phyloP scores from a whole-genome alignment of 2,797 vertebrate genomes.

The Catharus ustulatus region DNA sequence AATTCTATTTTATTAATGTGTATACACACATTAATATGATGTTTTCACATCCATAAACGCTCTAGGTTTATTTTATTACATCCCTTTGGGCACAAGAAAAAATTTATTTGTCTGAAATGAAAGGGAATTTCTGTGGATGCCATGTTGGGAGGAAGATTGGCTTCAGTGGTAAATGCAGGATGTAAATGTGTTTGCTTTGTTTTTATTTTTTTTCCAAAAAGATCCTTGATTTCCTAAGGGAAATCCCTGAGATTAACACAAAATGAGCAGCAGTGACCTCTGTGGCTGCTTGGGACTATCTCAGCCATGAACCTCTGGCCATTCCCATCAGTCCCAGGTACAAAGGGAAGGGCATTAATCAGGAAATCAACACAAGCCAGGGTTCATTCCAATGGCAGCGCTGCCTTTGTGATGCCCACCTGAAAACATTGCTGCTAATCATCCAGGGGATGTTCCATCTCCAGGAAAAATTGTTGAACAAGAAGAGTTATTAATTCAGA shows the following conservation, averaged over 20 bases:
- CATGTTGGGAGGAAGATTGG: background rate
- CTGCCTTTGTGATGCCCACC: background rate
- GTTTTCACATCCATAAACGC: background rate
- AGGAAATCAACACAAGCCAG: background rate
- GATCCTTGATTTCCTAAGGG: background rate
- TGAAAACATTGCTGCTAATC: background rate
- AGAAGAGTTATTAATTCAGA: background rate
- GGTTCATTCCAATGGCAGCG: rapidly evolving
- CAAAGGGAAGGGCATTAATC: background rate
- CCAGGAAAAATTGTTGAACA: background rate
- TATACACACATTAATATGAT: rapidly evolving
- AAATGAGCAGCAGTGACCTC: background rate
- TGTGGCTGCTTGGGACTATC: background rate
- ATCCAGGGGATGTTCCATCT: background rate
- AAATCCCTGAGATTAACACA: background rate
- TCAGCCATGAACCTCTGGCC: background rate
- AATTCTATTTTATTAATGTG: background rate
- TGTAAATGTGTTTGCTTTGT: background rate
- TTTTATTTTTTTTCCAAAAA: background rate
- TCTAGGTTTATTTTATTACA: background rate
- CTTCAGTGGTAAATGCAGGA: background rate
- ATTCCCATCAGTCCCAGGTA: background rate
- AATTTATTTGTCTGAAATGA: background rate
- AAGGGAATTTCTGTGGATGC: background rate
- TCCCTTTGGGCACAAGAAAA: background rate